phyloP scores from a whole-genome alignment of 2,113 vertebrate species.

The Nanorana parkeri region DNA sequence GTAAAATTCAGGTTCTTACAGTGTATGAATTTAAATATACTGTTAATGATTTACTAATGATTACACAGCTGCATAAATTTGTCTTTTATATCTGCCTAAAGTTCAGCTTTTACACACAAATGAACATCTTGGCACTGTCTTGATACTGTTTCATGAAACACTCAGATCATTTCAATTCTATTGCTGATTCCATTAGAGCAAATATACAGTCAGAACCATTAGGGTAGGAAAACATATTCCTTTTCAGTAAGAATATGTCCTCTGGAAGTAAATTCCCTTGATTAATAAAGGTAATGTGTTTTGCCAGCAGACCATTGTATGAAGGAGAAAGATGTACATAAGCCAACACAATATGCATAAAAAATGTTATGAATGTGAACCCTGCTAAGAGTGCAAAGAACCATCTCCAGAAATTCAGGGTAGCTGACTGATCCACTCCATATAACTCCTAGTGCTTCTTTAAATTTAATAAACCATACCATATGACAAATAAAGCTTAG shows the following conservation, averaged over 20 bases:
- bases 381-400: neutral
- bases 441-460: neutral
- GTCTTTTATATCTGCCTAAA: no score
- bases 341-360: neutral
- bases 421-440: constrained; percentile 5
- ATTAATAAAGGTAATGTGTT: neutral
- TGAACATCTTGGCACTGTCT: no score
- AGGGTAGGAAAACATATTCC: neutral
- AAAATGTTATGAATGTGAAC: constrained; percentile 27
- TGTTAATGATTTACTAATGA: no score
- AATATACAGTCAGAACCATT: neutral
- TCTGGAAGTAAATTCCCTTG: neutral
- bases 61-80: no score
- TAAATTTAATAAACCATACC: constrained; percentile 42
- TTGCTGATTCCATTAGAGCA: no score
- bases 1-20: no score
- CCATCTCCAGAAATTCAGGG: neutral
- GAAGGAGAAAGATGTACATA: neutral
- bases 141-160: no score
- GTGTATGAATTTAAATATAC: no score
- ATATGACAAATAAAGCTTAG: constrained; percentile 28
- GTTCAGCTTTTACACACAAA: no score
- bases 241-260: neutral
- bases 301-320: neutral
- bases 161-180: no score